These are phyloP conservation scores for Keiferia lycopersicella DNA, from an alignment of 2,888 invertebrate genomes.

Conservation along the genomic window DNA sequence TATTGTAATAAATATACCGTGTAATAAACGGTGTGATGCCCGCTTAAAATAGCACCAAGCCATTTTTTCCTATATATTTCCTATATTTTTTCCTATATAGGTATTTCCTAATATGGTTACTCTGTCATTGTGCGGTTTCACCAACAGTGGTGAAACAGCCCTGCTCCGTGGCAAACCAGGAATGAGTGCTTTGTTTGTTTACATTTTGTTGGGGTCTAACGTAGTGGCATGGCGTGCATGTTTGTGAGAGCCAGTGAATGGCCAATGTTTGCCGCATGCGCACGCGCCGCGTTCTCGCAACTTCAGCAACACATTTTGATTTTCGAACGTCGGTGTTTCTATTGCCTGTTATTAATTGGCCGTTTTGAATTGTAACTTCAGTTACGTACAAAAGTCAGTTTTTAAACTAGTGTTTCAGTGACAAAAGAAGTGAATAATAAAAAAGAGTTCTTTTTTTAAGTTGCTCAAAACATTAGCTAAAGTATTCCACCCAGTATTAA, in stretches of 20 bases:
- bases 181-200: background rate
- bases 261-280: background rate
- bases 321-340: conserved; percentile 6
- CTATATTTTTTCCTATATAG: no score
- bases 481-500: no score
- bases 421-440: background rate
- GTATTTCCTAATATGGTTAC: no score
- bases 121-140: no score
- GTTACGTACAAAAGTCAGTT: background rate
- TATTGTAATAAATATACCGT: no score
- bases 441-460: background rate
- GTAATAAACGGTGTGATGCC: no score
- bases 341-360: background rate
- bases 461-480: no score
- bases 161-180: no score
- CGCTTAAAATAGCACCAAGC: no score
- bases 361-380: background rate
- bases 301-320: background rate
- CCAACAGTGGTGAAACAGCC: no score
- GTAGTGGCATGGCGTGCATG: background rate
- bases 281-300: background rate
- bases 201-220: conserved; percentile 11
- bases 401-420: background rate
- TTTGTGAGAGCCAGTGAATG: conserved; percentile 11
- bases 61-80: no score